Evolutionary conservation across 2,797 vertebrate species (phyloP), one percentile per base, ranked within the genome.

Genomic region (Ara ararauna): DNA sequence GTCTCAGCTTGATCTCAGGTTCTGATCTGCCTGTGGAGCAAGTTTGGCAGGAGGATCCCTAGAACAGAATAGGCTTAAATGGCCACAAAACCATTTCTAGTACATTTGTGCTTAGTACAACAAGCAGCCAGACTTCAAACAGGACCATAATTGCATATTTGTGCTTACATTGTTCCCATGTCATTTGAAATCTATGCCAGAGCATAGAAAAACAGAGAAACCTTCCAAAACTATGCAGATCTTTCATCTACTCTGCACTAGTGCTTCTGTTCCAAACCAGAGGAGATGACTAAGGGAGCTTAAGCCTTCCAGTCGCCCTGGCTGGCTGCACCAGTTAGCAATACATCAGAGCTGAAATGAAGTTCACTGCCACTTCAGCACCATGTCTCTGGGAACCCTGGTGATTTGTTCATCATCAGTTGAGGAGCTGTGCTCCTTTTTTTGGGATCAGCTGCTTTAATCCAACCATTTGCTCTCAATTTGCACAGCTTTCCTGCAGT

Each of bases 81-180:
- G 50, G 54, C 70, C 82, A 60, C 58, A 75, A 54, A 72, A 10
- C 70, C 73, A 44, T 78, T 90, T 92, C 80, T 68, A 73, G 73
- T 75, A 13, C 40, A 30, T 85, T 81, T 81, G 24, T 62, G 20
- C 71, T 53, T n/a, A 40, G 27, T 38, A 61, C 85, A 64, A 58
- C 29, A 54, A 95, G 54, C 45, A 94, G 76, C 48, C 90, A 87
- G 87, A 42, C 70, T 78, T 93, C 91, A 72, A 75, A 50, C 62
- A 73, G 87, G 64, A 82, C 54, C 9, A 9, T 85, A 78, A 93
- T 89, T 75, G 53, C 68, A 5, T 75, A 54, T 95, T 94, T 91
- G 62, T 88, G 83, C 62, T 94, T 65, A 40, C 36, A 27, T 83
- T 44, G 7, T 83, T 95, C 94, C 75, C 68, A 3, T 42, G 62